These are phyloP conservation scores for Muscina levida DNA, from an alignment of 2,888 invertebrate genomes.

Conservation along the genomic window DNA sequence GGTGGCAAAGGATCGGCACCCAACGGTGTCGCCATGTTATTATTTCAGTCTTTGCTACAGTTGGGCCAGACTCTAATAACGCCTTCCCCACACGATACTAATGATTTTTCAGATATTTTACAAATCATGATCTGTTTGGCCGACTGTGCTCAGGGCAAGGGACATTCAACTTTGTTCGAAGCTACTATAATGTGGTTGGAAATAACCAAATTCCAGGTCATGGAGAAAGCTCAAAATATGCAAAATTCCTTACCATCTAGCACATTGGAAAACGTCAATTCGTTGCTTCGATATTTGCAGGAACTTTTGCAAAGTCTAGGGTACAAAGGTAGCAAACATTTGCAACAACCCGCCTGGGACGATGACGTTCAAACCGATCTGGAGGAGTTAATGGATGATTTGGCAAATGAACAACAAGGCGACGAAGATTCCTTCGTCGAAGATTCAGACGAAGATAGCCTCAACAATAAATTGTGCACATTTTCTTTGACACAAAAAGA, in stretches of 20 bases:
- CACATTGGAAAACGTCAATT: constrained; percentile 89
- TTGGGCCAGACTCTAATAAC: constrained; percentile 85
- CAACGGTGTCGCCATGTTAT: constrained; percentile 77
- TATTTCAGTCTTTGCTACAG: constrained; percentile 87
- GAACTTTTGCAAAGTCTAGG: constrained; percentile 82
- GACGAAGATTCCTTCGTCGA: constrained; percentile 96
- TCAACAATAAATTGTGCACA: constrained; percentile 90
- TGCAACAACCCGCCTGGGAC: constrained; percentile 90
- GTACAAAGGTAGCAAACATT: constrained; percentile 80
- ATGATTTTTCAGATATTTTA: constrained; percentile 90
- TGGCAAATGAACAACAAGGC: constrained; percentile 92
- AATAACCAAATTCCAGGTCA: constrained; percentile 82
- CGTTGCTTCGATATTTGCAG: constrained; percentile 90
- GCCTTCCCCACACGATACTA: constrained; percentile 83
- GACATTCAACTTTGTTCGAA: constrained; percentile 90
- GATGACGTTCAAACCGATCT: constrained; percentile 85
- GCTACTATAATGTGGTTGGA: constrained; percentile 91
- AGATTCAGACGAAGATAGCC: constrained; percentile 80
- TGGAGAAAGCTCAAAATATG: constrained; percentile 73
- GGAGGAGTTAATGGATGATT: constrained; percentile 92
- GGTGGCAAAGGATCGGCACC: constrained; percentile 80
- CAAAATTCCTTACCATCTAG: constrained; percentile 73
- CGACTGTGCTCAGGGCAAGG: constrained; percentile 87
- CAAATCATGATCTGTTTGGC: constrained; percentile 90
- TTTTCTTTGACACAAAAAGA: constrained; percentile 98